Evolutionary conservation across 2,888 invertebrate genomes (phyloP), one percentile per base, ranked within the genome.

Genomic region (Trachelus tabidus): DNA sequence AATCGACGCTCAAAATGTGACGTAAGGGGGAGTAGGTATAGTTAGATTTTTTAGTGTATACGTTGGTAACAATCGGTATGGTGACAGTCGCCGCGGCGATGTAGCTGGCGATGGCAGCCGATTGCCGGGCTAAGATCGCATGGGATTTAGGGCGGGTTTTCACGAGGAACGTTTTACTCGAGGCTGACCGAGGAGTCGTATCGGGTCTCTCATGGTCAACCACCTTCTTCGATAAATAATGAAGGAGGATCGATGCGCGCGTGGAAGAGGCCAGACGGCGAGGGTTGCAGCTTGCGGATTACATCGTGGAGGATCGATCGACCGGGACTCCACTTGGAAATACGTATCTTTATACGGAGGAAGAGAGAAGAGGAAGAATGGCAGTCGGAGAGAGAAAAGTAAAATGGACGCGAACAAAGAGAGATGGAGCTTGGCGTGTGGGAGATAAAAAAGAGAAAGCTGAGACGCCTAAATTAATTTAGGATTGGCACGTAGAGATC

Each of bases 41-140:
- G 40, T 6, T 6, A 12, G 12, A n/a, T 15, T 40, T 4, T 40
- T 40, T 40, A 15, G 6, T 1, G 2, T 4, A 6, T 6, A 40
- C 6, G 40, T 40, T 40, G 6, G 40, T 15, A 15, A 40, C 40
- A 40, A 40, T 40, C 4, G 40, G 12, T 1, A 4, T 15, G 40
- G 40, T 40, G 15, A 40, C 40, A 40, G 40, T 40, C 15, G 40
- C 79, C 74, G 68, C 77, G 78, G 74, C 69, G 71, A 75, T 77
- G 34, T 23, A 80, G 76, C 79, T 83, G 82, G 82, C 82, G 81
- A 77, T 73, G 73, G 34, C 78, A 73, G 85, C 86, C 86, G 84
- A 85, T 86, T 84, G 86, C 80, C 77, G 68, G 73, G 34, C 74
- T 78, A 76, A 81, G 79, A 84, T 84, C 81, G 81, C 77, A 83